Base-by-base conservation (phyloP, 2,797 vertebrate species). In the Dermochelys coriacea region DNA sequence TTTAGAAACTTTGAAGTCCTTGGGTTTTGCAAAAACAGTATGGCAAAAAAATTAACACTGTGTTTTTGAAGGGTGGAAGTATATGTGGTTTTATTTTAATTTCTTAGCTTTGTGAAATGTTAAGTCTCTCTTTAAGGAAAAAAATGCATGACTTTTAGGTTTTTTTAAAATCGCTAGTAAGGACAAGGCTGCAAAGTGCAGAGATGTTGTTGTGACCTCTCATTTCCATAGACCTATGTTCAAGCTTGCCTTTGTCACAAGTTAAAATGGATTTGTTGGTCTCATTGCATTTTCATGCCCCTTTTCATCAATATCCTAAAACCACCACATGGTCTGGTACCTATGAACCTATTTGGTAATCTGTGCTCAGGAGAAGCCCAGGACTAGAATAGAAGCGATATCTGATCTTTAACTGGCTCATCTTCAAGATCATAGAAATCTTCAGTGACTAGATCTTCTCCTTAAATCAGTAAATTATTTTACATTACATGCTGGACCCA, bases 301-400 rank as follows among this genome's bases (percentile, higher is more conserved):
- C 23, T 81, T 8, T 81, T 37, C 2, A 5, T 59, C 34, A 31
- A 5, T 27, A 47, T 45, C 37, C 16, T 64, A 49, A 55, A 77
- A 83, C 0, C 29, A 49, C 14, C 11, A 41, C 21, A 16, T 55
- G 5, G 29, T 31, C 6, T 47, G n/a, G 31, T 25, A 80, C n/a
- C 3, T 0, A 0, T n/a, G 7, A 31, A 61, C 4, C 9, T 12
- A 49, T 18, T 49, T 85, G 23, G 14, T 21, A 31, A 18, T 77
- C 45, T 49, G 41, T 77, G 12, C 16, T 80, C 19, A 45, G 55
- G 7, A 82, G 37, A 16, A 57, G 4, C 1, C 2, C 86, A 49
- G 64, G 16, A 86, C 10, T 0, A 0, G 47, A 88, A 83, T 51
- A 92, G 45, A 14, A 83, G 34, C 18, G 15, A 25, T 41, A 21